phyloP scores from a whole-genome alignment of 2,888 invertebrate species.

The Coremacera marginata region DNA sequence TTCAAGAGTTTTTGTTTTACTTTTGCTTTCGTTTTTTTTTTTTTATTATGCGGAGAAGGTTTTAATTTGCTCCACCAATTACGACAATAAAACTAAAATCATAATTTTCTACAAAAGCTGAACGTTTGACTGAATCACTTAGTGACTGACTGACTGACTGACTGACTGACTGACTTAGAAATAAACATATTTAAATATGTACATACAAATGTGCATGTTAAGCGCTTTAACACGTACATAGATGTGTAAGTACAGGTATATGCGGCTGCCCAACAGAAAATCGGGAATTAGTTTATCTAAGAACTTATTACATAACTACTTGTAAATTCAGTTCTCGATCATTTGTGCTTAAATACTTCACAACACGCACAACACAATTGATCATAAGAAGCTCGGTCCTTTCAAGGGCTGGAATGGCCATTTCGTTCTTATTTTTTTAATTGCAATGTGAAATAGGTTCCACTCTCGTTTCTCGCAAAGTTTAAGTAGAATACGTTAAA shows the following conservation, averaged over 20 bases:
- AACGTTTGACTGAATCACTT: no score
- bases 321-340: no score
- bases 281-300: no score
- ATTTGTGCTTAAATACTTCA: no score
- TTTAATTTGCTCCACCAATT: conserved; percentile 26
- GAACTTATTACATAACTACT: no score
- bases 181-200: not conserved
- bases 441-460: no score
- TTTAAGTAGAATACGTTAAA: no score
- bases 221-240: not conserved
- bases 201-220: not conserved
- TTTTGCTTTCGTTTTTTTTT: not conserved
- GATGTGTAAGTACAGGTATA: not conserved
- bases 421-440: no score
- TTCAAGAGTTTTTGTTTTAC: not conserved
- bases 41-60: conserved; percentile 32
- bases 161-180: not conserved
- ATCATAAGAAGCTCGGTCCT: no score
- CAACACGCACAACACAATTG: no score
- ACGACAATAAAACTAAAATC: conserved; percentile 27
- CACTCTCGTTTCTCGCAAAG: no score
- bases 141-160: not conserved
- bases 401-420: no score
- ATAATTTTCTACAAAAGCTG: conserved; percentile 25
- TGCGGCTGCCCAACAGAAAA: not conserved